Evolutionary conservation across 2,113 vertebrate species (phyloP), one percentile per base, ranked within the genome.

Genomic region (Oxyruncus cristatus): DNA sequence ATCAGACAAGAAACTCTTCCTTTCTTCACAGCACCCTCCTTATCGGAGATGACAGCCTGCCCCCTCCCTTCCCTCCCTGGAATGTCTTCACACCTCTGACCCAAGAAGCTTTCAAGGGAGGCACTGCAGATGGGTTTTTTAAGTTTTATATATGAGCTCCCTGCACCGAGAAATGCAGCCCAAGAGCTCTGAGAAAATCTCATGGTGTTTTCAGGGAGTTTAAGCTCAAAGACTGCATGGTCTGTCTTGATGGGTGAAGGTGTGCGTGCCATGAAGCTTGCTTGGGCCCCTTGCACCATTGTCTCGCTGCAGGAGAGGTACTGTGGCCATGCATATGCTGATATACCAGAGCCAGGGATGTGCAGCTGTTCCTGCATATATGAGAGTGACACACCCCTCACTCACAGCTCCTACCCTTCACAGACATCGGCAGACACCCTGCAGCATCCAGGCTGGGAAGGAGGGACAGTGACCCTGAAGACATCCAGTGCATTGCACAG

Each of bases 1-100:
- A 72, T 93, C 92, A 95, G 92, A 58, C 67, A 68, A 72, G 37
- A 82, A 93, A 68, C 37, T 42, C 56, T 70, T 83, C 61, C 41
- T 88, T 91, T 83, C 84, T 81, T 92, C 1, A 0, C 27, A 26
- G 22, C 0, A 1, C 24, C 13, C 49, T 93, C 41, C 72, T 93
- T 83, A 95, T 66, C 0, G 0, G 33, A 78, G 74, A 66, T n/a
- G 89, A 85, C 89, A 96, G 67, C 67, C 49, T 65, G 35, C 37
- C n/a, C 42, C 28, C 44, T 92, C 89, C 47, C 16, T 82, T 67
- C 72, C 33, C 67, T 41, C 26, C 2, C 1, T 12, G 28, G 14
- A 56, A 27, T 32, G 12, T 59, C 41, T 88, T 85, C 71, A 61
- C 16, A 1, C 28, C 68, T 86, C 84, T 52, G 53, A 42, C 53